phyloP scores from a whole-genome alignment of 2,797 vertebrate species.

The Taenioides sp. region DNA sequence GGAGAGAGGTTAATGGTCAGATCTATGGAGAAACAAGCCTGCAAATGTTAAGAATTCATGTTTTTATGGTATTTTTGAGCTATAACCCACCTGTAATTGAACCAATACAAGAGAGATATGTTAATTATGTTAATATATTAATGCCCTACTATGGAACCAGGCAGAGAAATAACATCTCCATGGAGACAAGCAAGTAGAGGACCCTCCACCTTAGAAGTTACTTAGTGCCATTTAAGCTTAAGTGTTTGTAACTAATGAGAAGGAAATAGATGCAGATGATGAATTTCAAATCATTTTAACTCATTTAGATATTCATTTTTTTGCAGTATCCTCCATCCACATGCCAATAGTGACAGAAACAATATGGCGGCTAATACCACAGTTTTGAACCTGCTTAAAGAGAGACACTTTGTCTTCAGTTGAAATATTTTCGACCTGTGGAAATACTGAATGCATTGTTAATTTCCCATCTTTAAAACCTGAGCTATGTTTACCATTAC shows the following conservation, averaged over 20 bases:
- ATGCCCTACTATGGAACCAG: too few relatives aligned
- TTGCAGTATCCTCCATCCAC: constrained; percentile 55
- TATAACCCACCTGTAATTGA: too few relatives aligned
- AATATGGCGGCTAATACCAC: constrained; percentile 6
- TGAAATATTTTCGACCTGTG: constrained; percentile 36
- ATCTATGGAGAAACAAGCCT: too few relatives aligned
- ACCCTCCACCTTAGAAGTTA: too few relatives aligned
- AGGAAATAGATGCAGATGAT: not conserved
- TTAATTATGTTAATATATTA: too few relatives aligned
- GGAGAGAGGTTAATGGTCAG: too few relatives aligned
- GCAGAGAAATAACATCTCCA: too few relatives aligned
- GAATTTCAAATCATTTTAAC: not conserved
- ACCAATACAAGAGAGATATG: too few relatives aligned
- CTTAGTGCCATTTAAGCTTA: too few relatives aligned
- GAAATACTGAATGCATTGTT: not conserved
- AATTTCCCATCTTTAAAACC: constrained; percentile 27
- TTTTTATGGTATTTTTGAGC: too few relatives aligned
- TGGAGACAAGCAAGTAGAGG: too few relatives aligned
- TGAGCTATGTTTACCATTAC: constrained; percentile 57
- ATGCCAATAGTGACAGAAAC: constrained; percentile 59
- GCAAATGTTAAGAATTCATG: too few relatives aligned
- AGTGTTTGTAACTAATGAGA: not conserved
- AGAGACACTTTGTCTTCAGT: constrained; percentile 9
- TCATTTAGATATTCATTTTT: not conserved
- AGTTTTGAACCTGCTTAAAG: constrained; percentile 23